phyloP scores from a whole-genome alignment of 64 coral and sea anemone genomes.

The Exaiptasia diaphana region DNA sequence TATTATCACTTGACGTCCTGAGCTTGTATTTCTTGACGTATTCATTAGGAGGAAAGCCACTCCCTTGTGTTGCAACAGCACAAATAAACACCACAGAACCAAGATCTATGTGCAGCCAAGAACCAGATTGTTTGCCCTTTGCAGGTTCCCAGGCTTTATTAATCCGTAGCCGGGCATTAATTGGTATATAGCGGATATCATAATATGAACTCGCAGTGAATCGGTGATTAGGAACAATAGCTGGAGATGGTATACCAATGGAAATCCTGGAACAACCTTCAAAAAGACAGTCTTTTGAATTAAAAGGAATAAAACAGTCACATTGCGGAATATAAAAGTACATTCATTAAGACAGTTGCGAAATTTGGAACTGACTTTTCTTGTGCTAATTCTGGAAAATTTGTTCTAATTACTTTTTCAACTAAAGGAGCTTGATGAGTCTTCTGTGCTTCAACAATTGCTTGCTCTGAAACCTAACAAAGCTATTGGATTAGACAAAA shows the following conservation, averaged over 20 bases:
- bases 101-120: slow-evolving; percentile 16
- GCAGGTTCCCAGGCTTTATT: not conserved
- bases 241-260: not conserved
- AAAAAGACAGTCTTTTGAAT: no score
- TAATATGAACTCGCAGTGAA: not conserved
- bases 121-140: not conserved
- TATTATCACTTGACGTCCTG: not conserved
- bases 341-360: no score
- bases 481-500: slow-evolving; percentile 53
- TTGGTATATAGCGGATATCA: not conserved
- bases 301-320: no score
- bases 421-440: slow-evolving; percentile 52
- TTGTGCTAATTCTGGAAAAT: no score
- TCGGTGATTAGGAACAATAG: not conserved
- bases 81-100: not conserved
- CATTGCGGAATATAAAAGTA: no score
- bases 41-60: not conserved
- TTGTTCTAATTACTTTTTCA: no score
- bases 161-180: not conserved
- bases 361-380: no score
- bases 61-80: not conserved
- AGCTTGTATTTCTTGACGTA: not conserved
- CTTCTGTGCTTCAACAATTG: slow-evolving; percentile 47
- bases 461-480: slow-evolving; percentile 47
- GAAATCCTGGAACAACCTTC: not conserved